Conservation (phyloP, 2,888 invertebrate genomes). For the Noctua pronuba region DNA sequence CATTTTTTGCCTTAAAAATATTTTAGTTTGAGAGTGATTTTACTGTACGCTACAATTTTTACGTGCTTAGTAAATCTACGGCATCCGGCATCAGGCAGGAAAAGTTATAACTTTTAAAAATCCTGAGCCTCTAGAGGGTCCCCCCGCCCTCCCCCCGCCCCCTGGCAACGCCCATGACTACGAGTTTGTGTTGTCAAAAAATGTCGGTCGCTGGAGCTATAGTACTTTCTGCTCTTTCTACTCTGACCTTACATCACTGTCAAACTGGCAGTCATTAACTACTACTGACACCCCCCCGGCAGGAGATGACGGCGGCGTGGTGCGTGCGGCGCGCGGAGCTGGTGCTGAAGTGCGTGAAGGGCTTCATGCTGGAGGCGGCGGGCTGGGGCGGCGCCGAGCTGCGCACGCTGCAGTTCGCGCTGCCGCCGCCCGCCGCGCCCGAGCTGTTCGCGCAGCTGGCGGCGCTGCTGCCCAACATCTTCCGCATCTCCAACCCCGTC, state of each 20-base stretch:
- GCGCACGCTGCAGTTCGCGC: conserved; percentile 92
- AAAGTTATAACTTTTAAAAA: too few species aligned
- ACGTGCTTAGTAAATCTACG: too few species aligned
- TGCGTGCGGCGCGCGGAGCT: conserved; percentile 98
- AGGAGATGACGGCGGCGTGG: conserved; percentile 98
- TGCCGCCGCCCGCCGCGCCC: conserved; percentile 85
- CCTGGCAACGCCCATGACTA: too few species aligned
- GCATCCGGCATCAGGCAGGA: too few species aligned
- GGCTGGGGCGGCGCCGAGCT: conserved; percentile 97
- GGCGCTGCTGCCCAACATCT: conserved; percentile 97
- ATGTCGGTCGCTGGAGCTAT: background rate
- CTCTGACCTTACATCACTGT: too few species aligned
- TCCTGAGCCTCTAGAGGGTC: too few species aligned
- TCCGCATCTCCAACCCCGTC: conserved; percentile 98
- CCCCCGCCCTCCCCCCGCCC: too few species aligned
- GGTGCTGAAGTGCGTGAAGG: conserved; percentile 99
- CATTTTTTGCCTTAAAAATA: too few species aligned
- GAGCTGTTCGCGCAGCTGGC: conserved; percentile 95
- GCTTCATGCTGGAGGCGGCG: conserved; percentile 99
- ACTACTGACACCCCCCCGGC: background rate
- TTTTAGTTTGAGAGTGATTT: too few species aligned
- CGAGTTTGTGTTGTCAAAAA: too few species aligned
- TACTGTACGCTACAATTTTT: too few species aligned
- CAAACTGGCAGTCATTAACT: too few species aligned
- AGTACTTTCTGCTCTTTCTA: background rate